phyloP scores from a whole-genome alignment of 2,113 vertebrate species.

The Grammomys surdaster region DNA sequence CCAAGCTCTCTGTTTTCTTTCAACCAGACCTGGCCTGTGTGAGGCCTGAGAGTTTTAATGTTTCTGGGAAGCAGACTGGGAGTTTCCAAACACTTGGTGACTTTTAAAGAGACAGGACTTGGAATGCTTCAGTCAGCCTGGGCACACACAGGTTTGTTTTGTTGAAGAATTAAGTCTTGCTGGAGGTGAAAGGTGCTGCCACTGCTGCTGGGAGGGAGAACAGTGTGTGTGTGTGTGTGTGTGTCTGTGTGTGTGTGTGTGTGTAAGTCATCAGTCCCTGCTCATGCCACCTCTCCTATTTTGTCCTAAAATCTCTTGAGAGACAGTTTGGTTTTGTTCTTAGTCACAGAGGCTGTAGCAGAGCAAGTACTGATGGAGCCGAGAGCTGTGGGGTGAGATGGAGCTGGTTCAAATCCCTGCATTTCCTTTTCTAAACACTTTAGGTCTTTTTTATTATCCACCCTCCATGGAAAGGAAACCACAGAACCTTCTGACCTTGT shows the following conservation, averaged over 20 bases:
- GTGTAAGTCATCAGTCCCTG: neutral
- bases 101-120: neutral
- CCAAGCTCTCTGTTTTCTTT: constrained; percentile 32
- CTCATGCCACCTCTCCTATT: neutral
- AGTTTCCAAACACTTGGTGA: neutral
- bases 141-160: neutral
- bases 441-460: neutral
- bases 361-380: neutral
- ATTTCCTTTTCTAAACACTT: constrained; percentile 6
- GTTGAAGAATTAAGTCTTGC: neutral
- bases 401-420: neutral
- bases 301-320: neutral
- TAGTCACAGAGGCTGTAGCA: neutral
- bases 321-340: neutral
- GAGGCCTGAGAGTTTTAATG: neutral
- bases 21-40: neutral
- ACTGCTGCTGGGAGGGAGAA: neutral
- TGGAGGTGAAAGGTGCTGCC: neutral
- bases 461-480: neutral
- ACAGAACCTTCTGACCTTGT: neutral
- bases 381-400: neutral
- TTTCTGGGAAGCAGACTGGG: neutral
- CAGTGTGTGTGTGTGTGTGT: too few species aligned
- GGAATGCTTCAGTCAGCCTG: neutral
- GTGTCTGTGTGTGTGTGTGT: too few species aligned